Percentiles rank a stretch among this genome's conserved stretches.
phyloP scores from a whole-genome alignment of 1,140 invertebrate species.

The Eupeodes corollae region DNA sequence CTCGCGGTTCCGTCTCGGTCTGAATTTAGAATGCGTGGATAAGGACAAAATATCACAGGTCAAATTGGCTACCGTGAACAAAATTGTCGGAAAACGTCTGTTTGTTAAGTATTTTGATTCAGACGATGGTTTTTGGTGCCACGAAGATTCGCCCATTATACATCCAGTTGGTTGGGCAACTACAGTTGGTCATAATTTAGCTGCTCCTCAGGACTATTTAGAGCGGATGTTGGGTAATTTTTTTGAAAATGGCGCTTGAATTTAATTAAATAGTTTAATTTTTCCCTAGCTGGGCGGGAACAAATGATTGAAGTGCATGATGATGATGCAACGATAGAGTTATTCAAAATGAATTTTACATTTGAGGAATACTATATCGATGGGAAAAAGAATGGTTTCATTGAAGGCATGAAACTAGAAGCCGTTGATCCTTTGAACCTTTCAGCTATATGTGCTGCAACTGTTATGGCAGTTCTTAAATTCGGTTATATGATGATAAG shows the following conservation, averaged over 20 bases:
- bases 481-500: slow-evolving; percentile 93
- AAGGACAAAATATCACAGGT: slow-evolving; percentile 91
- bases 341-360: slow-evolving; percentile 49
- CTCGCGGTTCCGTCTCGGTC: slow-evolving; percentile 67
- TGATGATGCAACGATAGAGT: slow-evolving; percentile 62
- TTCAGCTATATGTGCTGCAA: slow-evolving; percentile 87
- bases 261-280: neutral
- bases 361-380: slow-evolving; percentile 35
- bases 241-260: neutral
- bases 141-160: slow-evolving; percentile 86
- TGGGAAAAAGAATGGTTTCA: slow-evolving; percentile 46
- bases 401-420: slow-evolving; percentile 90
- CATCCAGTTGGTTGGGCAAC: slow-evolving; percentile 92
- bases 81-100: slow-evolving; percentile 82
- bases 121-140: slow-evolving; percentile 88
- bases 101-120: slow-evolving; percentile 84
- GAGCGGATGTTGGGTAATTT: slow-evolving; percentile 45
- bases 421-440: slow-evolving; percentile 93
- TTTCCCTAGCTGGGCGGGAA: slow-evolving; percentile 26
- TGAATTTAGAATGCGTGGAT: slow-evolving; percentile 88
- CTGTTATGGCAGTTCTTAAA: slow-evolving; percentile 83
- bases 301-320: slow-evolving; percentile 38
- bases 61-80: slow-evolving; percentile 75
- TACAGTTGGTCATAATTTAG: slow-evolving; percentile 73
- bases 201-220: slow-evolving; percentile 65